These are phyloP conservation scores for Chloropsis cyanopogon DNA, from an alignment of 2,113 vertebrate genomes.

Conservation along the genomic window DNA sequence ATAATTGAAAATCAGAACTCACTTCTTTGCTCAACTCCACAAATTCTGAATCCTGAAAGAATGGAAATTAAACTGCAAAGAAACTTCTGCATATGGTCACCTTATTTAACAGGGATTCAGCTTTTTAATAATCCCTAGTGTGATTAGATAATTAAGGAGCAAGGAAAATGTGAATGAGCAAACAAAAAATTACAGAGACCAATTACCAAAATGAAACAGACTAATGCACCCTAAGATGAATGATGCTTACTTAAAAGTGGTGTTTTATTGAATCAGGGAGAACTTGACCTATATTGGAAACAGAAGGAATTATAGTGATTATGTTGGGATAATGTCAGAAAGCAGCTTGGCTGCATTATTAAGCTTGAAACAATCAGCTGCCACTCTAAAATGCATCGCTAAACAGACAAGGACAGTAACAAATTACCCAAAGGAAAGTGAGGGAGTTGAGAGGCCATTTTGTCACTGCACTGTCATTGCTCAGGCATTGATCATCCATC, in stretches of 20 bases:
- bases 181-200: constrained; percentile 16
- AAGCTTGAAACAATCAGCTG: constrained; percentile 22
- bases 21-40: background rate
- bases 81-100: background rate
- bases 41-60: background rate
- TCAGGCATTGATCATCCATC: background rate
- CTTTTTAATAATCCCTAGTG: background rate
- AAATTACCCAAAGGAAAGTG: background rate
- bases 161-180: constrained; percentile 2
- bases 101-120: background rate
- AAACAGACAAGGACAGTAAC: constrained; percentile 27
- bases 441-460: background rate
- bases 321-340: constrained; percentile 39
- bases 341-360: constrained; percentile 23
- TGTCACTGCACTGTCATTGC: background rate
- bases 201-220: constrained; percentile 40
- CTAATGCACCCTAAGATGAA: constrained; percentile 35
- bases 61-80: background rate
- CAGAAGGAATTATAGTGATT: constrained; percentile 48
- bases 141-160: background rate
- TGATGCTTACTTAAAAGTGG: constrained; percentile 37
- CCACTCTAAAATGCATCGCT: background rate
- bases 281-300: constrained; percentile 32
- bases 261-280: constrained; percentile 42
- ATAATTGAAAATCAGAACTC: background rate